Base-by-base conservation (phyloP, 1,140 invertebrate species). In the Pseudomyrmex dendroicus region DNA sequence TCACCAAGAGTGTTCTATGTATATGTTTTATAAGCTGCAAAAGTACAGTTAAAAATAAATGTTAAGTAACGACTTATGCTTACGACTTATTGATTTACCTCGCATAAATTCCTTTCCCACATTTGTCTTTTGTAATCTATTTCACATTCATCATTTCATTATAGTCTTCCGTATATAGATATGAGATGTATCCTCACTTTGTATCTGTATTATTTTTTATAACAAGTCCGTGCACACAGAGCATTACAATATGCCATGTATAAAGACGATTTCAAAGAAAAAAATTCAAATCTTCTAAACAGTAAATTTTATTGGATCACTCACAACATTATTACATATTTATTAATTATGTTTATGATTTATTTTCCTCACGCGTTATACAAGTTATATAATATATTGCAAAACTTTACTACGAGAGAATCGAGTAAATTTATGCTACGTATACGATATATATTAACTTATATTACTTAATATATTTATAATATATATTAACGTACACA, bases 221-320 rank as follows among this genome's bases (percentile, higher is more conserved):
- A 59, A 17, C 46, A 22, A 73, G 3, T 7, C 4, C 10, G 44
- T 25, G 5, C n/a, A 15, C 35, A 35, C 35, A 35, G 35, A 35
- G 46, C 17, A 12, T 25, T 56, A 9, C 25, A 77, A 20, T 52
- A 56, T 59, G 8, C 2, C 48, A 73, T 25, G 3, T 25, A 25
- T 35, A 35, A 35, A 35, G 4, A 35, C 35, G 0, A 35, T 35
- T 35, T 35, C 3, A 4, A 35, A 35, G 5, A 66, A 20, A 67
- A 48, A 67, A 1, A 44, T 48, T 4, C n/a, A n/a, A 59, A 67
- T 10, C 15, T 20, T 10, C 15, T 20, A 72, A 72, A 72, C 10
- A 78, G 56, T 48, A n/a, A 72, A 59, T 35, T 80, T 80, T 80
- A 80, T 80, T 80, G 20, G 15, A 72, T 50, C 70, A 70, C 72